Conservation (phyloP, 1,140 invertebrate genomes). For the Bombus turneri region DNA sequence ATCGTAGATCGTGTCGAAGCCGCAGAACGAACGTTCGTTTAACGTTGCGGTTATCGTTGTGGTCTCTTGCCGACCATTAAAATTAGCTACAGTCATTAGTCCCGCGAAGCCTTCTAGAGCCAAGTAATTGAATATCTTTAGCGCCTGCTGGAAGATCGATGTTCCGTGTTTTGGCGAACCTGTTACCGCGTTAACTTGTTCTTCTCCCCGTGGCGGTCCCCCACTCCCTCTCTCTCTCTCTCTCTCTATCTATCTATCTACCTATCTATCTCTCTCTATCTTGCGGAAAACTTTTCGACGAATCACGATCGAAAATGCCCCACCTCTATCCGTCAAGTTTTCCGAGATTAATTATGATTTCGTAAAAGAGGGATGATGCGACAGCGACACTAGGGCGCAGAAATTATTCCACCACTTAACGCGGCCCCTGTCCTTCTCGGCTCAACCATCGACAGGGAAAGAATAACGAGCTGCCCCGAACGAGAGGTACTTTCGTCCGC, state of each 20-base stretch:
- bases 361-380: conserved; percentile 51
- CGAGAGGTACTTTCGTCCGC: neutral
- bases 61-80: conserved; percentile 47
- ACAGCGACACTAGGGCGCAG: conserved; percentile 40
- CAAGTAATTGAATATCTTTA: conserved; percentile 69
- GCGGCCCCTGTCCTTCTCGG: neutral
- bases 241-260: conserved; percentile 2
- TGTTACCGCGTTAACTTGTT: neutral
- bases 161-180: conserved; percentile 39
- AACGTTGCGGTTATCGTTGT: conserved; percentile 36
- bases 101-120: conserved; percentile 41
- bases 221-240: neutral
- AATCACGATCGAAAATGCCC: conserved; percentile 55
- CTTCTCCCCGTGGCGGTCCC: neutral
- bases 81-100: conserved; percentile 53
- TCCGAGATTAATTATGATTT: conserved; percentile 67
- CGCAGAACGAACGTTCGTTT: conserved; percentile 39
- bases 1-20: conserved; percentile 40
- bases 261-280: neutral
- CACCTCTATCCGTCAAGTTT: conserved; percentile 1
- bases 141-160: conserved; percentile 61
- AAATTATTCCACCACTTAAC: conserved; percentile 65
- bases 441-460: conserved; percentile 43
- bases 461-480: conserved; percentile 35
- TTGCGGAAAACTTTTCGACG: conserved; percentile 57